Evolutionary conservation across 2,113 vertebrate genomes (phyloP), one percentile per base, ranked within the genome.

Genomic region (Apteryx mantelli): DNA sequence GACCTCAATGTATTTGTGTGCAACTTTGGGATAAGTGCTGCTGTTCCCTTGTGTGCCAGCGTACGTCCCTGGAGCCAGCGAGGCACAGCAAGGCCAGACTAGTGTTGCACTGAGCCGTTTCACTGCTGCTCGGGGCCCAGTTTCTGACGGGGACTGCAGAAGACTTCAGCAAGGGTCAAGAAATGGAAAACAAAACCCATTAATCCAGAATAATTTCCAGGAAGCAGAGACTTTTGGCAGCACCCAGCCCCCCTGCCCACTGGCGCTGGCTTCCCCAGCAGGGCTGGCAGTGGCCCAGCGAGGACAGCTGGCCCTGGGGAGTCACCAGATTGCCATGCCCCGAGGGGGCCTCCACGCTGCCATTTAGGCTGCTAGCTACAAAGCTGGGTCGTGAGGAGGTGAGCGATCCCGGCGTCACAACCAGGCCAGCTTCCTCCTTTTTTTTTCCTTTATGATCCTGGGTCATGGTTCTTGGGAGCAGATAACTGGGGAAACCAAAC

Each of bases 341-440:
- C 30, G 8, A 68, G 42, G 38, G 12, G 44, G 20, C 66, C 42
- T 46, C 30, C 32, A 26, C 30, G 13, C 20, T 46, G 12, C 30
- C 20, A 15, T 9, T 68, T 21, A 21, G 32, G 42, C 65, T 22
- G 30, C 65, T 46, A 42, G 42, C 40, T 46, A 20, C 42, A 34
- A 42, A 68, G 30, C 66, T 68, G 30, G 30, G 42, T 30, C 21
- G 13, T 12, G 12, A 61, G 58, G 58, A 61, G 58, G 19, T 20
- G 58, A 61, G 58, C 7, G 19, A 19, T n/a, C 58, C 34, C 13
- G 58, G 58, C 20, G 34, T 34, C 34, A n/a, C 11, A 38, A 18
- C 58, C 34, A 14, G 34, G 20, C 34, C 75, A 91, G 89, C 93
- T 92, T 69, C 91, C 64, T 79, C 83, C n/a, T 28, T 88, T 97